Evolutionary conservation across 2,888 invertebrate species (phyloP).

Genomic region (Eledona agricola): DNA sequence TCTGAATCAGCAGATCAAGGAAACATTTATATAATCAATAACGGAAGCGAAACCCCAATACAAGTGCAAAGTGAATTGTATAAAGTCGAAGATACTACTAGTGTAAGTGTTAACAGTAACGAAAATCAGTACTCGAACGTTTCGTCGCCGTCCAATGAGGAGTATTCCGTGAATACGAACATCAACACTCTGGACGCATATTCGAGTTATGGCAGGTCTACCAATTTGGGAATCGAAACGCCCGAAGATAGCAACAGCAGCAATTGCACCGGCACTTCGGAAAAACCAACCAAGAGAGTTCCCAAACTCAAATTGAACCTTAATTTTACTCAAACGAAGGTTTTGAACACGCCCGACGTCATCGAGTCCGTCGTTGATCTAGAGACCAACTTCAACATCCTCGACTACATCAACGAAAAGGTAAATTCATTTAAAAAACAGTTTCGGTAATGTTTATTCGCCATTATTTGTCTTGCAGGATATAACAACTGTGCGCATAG

Average conservation of each 20-base stretch:
- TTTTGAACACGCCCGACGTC: conserved; percentile 61
- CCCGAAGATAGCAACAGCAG: conserved; percentile 43
- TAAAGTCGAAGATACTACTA: conserved; percentile 33
- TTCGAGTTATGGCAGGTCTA: conserved; percentile 29
- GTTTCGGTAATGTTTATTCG: neutral
- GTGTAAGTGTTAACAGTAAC: conserved; percentile 46
- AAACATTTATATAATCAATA: conserved; percentile 35
- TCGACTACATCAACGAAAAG: conserved; percentile 56
- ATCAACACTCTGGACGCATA: conserved; percentile 16
- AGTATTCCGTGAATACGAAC: conserved; percentile 21
- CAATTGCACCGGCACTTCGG: conserved; percentile 4
- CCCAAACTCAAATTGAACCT: conserved; percentile 41
- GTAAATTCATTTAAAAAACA: conserved; percentile 38
- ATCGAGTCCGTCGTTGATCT: conserved; percentile 58
- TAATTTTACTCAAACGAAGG: conserved; percentile 36
- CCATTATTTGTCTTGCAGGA: conserved; percentile 42
- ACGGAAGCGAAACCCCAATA: conserved; percentile 37
- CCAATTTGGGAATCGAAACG: conserved; percentile 28
- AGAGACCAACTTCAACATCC: conserved; percentile 57
- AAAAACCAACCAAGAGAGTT: conserved; percentile 5
- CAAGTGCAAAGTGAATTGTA: conserved; percentile 29
- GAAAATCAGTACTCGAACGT: conserved; percentile 42
- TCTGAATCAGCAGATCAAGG: conserved; percentile 32
- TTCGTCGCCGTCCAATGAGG: conserved; percentile 39
- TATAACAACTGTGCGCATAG: conserved; percentile 37